phyloP scores from a whole-genome alignment of 1,140 invertebrate species.

The Oncopeltus fasciatus region DNA sequence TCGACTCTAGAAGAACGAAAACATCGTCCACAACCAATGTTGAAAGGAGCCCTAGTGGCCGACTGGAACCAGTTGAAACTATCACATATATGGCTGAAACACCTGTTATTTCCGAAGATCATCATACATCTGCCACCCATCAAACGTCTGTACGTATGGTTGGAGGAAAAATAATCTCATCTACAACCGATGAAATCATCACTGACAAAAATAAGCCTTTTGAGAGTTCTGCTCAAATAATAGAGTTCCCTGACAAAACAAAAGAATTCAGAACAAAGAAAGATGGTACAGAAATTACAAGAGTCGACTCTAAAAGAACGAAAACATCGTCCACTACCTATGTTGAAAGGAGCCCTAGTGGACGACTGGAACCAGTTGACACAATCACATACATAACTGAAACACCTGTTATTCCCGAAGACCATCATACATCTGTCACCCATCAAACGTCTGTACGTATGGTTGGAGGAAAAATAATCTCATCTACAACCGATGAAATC shows the following conservation, averaged over 20 bases:
- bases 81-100: background rate
- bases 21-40: background rate
- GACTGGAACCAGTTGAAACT: background rate
- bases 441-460: constrained; percentile 9
- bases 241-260: no score
- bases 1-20: background rate
- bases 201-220: no score
- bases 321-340: background rate
- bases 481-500: no score
- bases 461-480: constrained; percentile 20
- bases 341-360: background rate
- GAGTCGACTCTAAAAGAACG: background rate
- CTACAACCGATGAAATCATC: no score
- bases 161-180: constrained; percentile 18
- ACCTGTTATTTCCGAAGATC: background rate
- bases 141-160: constrained; percentile 15
- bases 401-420: no score
- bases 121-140: background rate
- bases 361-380: background rate
- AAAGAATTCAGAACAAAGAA: no score
- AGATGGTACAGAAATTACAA: background rate
- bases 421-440: background rate
- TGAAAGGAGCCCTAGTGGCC: background rate
- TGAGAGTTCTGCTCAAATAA: no score
- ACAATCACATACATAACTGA: background rate